Base-by-base conservation (phyloP, 2,888 invertebrate species). In the Mongoloraphidia duomilia region DNA sequence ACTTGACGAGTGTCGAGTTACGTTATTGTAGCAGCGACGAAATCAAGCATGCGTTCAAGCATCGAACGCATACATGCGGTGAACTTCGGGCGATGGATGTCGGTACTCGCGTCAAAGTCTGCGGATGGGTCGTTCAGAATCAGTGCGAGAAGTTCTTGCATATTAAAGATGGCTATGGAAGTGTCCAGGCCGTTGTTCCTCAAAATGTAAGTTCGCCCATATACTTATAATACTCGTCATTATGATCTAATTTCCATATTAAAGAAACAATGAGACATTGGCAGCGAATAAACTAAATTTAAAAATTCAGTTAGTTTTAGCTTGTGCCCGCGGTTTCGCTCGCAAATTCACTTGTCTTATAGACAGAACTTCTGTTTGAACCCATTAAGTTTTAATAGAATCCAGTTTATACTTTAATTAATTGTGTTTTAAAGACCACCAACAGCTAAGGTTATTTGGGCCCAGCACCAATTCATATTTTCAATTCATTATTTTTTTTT, bases 91-190 rank as follows among this genome's bases (percentile, higher is more conserved):
- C 57, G n/a, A 59, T 58, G 3, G 63, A 67, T 57, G 63, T 65
- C 17, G 66, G 66, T 11, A 62, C 63, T 50, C 53, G 55, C 12
- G 63, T 69, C 0, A 59, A 62, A 0, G 51, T 70, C 12, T 64
- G 70, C 10, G 70, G 70, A 1, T 70, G 70, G 70, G 55, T 68
- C 42, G 63, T 67, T 34, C 57, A 60, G 1, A 58, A 62, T 2
- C 62, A 63, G 34, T 26, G 26, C 6, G 60, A 62, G 4, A 67
- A 68, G 54, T 70, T 70, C 54, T 58, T 68, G 45, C 67, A 69
- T 50, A 52, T 70, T 1, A 65, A 65, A 52, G 70, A 70, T 58
- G 70, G 70, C 10, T 67, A 70, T 52, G 70, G 70, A 1, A 63
- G 64, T 44, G 67, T 67, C 0, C 70, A 71, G 57, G 61, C 69